A percentile compares a stretch with the other conserved stretches of the same genome.
These are phyloP conservation scores for Drosophila longiperda DNA, from an alignment of 2,888 invertebrate species.

Conservation along the genomic window DNA sequence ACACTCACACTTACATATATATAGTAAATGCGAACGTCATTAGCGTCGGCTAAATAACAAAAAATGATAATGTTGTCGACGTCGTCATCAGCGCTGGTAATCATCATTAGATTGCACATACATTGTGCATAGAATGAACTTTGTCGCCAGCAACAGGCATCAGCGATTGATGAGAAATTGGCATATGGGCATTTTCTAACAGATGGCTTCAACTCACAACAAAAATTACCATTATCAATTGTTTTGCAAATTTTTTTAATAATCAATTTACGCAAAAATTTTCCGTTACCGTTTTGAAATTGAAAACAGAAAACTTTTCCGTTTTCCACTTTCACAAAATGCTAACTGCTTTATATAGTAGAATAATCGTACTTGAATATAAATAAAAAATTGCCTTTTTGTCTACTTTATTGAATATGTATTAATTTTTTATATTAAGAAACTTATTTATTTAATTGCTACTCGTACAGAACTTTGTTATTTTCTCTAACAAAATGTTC, in stretches of 20 bases:
- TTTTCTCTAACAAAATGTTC: neutral
- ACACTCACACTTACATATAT: constrained; percentile 13
- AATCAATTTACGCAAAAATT: neutral
- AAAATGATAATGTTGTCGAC: constrained; percentile 77
- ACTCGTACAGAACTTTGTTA: neutral
- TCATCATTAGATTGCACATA: constrained; percentile 81
- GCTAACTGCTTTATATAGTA: neutral
- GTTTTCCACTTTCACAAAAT: neutral
- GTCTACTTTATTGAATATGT: neutral
- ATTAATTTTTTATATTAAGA: neutral
- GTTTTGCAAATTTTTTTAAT: neutral
- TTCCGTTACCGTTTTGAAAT: neutral
- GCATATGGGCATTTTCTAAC: constrained; percentile 11
- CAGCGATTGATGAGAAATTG: constrained; percentile 12
- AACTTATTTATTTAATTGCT: neutral
- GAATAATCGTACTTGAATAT: neutral
- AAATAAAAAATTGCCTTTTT: neutral
- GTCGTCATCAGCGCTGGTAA: constrained; percentile 67
- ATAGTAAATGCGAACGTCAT: constrained; percentile 79
- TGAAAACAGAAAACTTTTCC: neutral
- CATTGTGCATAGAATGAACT: constrained; percentile 61
- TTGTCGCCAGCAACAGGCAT: constrained; percentile 25
- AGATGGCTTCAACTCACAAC: neutral
- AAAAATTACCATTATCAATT: neutral
- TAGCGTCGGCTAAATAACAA: constrained; percentile 79